Percentiles rank a stretch among this genome's conserved stretches.
These are phyloP conservation scores for Bugulina stolonifera DNA, from an alignment of 2,888 invertebrate genomes.

Conservation along the genomic window DNA sequence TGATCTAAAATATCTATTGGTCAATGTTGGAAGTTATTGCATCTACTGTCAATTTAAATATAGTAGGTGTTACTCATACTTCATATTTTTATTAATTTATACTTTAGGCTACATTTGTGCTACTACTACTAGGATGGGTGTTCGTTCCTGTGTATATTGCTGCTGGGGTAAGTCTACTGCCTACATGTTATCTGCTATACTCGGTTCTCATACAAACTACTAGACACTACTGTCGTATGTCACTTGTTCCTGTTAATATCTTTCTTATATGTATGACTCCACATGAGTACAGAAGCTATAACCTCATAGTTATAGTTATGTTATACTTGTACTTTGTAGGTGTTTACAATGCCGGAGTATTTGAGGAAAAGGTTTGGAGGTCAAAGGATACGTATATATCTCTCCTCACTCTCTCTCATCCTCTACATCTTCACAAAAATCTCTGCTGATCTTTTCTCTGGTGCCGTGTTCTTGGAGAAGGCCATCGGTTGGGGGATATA, in stretches of 20 bases:
- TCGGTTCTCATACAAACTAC: too few relatives aligned
- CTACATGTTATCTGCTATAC: too few relatives aligned
- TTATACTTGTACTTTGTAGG: conserved; percentile 40
- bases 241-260: too few relatives aligned
- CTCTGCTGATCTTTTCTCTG: conserved; percentile 55
- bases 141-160: conserved; percentile 58
- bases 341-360: conserved; percentile 59
- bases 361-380: conserved; percentile 57
- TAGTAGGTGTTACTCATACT: too few relatives aligned
- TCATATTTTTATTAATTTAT: too few relatives aligned
- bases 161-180: conserved; percentile 46
- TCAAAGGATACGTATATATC: conserved; percentile 56
- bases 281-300: too few relatives aligned
- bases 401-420: conserved; percentile 55
- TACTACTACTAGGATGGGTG: conserved; percentile 57
- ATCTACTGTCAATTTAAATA: too few relatives aligned
- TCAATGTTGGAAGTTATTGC: too few relatives aligned
- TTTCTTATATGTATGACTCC: too few relatives aligned
- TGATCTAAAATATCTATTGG: too few relatives aligned
- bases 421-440: conserved; percentile 59
- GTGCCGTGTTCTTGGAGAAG: conserved; percentile 53
- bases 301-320: too few relatives aligned
- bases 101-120: conserved; percentile 55
- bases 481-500: conserved; percentile 50
- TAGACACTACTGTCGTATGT: too few relatives aligned